A percentile compares a stretch with the other conserved stretches of the same genome.
Conservation (phyloP, 2,797 vertebrate species). For the Danio jaintianensis region DNA sequence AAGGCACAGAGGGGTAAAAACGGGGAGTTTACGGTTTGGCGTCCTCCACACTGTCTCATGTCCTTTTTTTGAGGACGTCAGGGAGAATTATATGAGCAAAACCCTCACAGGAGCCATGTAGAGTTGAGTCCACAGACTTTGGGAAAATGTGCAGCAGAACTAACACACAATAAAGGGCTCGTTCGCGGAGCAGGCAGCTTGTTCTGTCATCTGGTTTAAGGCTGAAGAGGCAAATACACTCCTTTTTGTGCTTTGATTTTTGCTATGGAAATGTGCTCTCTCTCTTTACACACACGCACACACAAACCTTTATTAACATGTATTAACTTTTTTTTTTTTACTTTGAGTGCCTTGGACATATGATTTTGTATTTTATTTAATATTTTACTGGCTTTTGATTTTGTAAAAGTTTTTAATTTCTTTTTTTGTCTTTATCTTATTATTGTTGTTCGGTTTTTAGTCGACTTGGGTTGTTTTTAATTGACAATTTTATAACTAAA, state of each 20-base stretch:
- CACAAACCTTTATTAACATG: neutral
- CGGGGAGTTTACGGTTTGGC: conserved; percentile 29
- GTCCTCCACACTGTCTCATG: conserved; percentile 1
- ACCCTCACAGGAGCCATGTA: neutral
- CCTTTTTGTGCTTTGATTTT: conserved; percentile 29
- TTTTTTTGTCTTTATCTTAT: no score
- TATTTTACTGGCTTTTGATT: no score
- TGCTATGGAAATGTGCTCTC: neutral
- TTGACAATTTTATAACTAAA: no score
- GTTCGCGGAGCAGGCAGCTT: neutral
- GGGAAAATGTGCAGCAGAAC: conserved; percentile 1
- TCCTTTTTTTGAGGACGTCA: neutral
- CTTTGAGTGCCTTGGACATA: no score
- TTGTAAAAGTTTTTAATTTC: no score
- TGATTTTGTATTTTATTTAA: no score
- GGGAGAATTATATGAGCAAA: neutral
- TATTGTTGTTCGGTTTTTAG: no score
- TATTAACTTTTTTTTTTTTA: no score
- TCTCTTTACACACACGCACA: neutral
- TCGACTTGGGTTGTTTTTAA: no score
- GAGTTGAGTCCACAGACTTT: neutral
- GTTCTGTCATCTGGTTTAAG: conserved; percentile 24
- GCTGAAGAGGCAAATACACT: conserved; percentile 10
- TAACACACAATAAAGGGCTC: conserved; percentile 4
- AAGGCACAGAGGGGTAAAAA: conserved; percentile 58